Evolutionary conservation across 2,888 invertebrate genomes (phyloP).

Genomic region (Perithous albicinctus): DNA sequence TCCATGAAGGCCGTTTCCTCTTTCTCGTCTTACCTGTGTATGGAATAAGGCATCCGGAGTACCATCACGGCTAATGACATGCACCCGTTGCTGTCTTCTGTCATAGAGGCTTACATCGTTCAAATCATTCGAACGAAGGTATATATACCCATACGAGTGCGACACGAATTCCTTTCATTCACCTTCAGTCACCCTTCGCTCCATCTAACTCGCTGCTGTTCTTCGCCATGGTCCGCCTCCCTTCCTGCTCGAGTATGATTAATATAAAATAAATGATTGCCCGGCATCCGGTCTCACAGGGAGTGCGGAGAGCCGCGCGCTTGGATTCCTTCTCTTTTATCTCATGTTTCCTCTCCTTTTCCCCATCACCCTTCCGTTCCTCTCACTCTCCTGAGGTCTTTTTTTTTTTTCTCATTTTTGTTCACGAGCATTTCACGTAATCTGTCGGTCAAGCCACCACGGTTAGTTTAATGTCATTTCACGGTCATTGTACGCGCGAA

Average conservation of each 20-base stretch:
- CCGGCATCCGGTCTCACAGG: constrained; percentile 83
- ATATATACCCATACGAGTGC: constrained; percentile 35
- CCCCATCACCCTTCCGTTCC: constrained; percentile 55
- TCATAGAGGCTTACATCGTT: constrained; percentile 46
- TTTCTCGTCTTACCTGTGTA: constrained; percentile 67
- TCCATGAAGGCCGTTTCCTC: constrained; percentile 81
- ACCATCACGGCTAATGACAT: constrained; percentile 83
- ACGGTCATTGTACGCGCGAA: constrained; percentile 83
- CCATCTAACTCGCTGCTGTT: constrained; percentile 63
- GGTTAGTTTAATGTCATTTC: constrained; percentile 84
- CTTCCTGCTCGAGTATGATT: constrained; percentile 82
- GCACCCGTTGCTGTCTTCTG: constrained; percentile 79
- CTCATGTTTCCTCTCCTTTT: constrained; percentile 55
- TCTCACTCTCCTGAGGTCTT: constrained; percentile 34
- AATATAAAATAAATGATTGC: constrained; percentile 84
- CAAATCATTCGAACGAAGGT: constrained; percentile 71
- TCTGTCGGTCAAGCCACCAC: constrained; percentile 82
- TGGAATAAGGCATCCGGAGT: constrained; percentile 78
- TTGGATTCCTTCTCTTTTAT: constrained; percentile 72
- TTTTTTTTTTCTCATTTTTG: constrained; percentile 68
- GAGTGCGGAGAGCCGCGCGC: constrained; percentile 70
- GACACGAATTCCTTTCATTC: constrained; percentile 72
- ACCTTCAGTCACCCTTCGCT: constrained; percentile 62
- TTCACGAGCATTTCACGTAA: constrained; percentile 83
- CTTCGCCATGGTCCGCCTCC: constrained; percentile 70